Evolutionary conservation across 2,113 vertebrate species (phyloP).

Genomic region (Chlamydotis undulata): DNA sequence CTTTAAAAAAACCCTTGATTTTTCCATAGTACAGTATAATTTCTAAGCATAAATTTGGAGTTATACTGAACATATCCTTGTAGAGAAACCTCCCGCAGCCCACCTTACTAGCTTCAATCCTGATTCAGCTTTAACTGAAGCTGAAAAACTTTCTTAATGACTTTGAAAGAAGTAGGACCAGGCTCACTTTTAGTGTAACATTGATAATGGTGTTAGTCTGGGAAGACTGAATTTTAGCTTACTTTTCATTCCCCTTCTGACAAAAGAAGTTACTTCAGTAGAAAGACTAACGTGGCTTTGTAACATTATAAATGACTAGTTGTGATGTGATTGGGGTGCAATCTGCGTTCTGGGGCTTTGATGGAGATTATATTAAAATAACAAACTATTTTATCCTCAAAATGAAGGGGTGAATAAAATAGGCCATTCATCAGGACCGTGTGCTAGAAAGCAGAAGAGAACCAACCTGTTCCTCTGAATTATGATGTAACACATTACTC

Average conservation of each 20-base stretch:
- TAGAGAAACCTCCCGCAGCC: background rate
- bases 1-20: background rate
- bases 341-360: background rate
- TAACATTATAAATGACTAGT: background rate
- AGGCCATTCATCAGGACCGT: accelerated
- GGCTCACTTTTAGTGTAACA: background rate
- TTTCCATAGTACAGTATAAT: background rate
- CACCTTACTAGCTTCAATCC: background rate
- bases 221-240: background rate
- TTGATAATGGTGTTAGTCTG: background rate
- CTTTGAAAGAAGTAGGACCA: background rate
- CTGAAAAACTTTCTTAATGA: background rate
- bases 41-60: background rate
- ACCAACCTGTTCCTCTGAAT: background rate
- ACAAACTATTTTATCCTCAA: background rate
- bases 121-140: background rate
- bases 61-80: background rate
- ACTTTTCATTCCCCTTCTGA: background rate
- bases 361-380: background rate
- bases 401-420: background rate
- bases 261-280: background rate
- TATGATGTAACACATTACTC: accelerated
- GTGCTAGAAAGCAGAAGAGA: background rate
- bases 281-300: background rate
- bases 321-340: background rate